phyloP scores from a whole-genome alignment of 2,797 vertebrate genomes.

The Poecilia velifera region DNA sequence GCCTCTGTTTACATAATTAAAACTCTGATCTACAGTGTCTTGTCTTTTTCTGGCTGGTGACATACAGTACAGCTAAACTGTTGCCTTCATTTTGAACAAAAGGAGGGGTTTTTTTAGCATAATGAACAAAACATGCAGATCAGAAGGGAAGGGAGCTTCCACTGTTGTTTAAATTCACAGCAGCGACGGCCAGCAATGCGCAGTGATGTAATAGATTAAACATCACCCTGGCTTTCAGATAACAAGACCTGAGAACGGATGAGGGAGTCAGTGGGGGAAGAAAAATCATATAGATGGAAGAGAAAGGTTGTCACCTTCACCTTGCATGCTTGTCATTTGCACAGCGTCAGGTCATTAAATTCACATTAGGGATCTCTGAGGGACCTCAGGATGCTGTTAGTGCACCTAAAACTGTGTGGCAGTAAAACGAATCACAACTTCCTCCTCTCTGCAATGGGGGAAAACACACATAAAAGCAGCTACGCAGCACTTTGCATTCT shows the following conservation, averaged over 20 bases:
- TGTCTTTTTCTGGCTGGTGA: slow-evolving; percentile 39
- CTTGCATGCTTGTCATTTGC: slow-evolving; percentile 91
- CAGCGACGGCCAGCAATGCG: slow-evolving; percentile 23
- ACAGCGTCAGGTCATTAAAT: slow-evolving; percentile 98
- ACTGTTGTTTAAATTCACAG: slow-evolving; percentile 42
- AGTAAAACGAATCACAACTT: slow-evolving; percentile 73
- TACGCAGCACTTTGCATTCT: slow-evolving; percentile 90
- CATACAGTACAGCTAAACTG: slow-evolving; percentile 12
- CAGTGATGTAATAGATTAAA: slow-evolving; percentile 48
- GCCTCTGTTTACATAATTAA: slow-evolving; percentile 61
- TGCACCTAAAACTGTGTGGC: slow-evolving; percentile 94
- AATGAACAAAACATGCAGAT: slow-evolving; percentile 44
- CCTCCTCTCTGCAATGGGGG: slow-evolving; percentile 35
- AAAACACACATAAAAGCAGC: slow-evolving; percentile 84
- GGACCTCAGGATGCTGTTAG: slow-evolving; percentile 91
- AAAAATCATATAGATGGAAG: slow-evolving; percentile 84
- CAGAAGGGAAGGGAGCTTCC: slow-evolving; percentile 37
- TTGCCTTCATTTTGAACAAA: slow-evolving; percentile 28
- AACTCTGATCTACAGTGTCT: slow-evolving; percentile 41
- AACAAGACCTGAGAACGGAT: slow-evolving; percentile 47
- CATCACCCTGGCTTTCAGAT: slow-evolving; percentile 52
- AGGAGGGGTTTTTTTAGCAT: slow-evolving; percentile 19
- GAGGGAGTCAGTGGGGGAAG: slow-evolving; percentile 32
- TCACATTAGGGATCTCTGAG: slow-evolving; percentile 95
- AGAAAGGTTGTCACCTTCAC: slow-evolving; percentile 96